These are phyloP conservation scores for Ceratitis capitata DNA, from an alignment of 1,140 invertebrate genomes.

Conservation along the genomic window DNA sequence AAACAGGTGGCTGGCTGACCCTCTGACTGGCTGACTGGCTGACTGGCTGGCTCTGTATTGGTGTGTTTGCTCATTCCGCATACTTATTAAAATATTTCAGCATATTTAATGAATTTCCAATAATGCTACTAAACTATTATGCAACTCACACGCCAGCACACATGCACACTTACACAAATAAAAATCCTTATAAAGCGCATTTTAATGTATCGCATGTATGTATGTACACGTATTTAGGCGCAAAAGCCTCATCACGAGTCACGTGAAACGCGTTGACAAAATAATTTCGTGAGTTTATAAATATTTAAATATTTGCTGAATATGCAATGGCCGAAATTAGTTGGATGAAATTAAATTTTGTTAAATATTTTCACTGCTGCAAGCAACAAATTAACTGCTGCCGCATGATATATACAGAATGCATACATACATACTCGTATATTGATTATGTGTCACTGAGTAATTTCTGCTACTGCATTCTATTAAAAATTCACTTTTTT, in stretches of 20 bases:
- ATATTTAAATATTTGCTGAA: slow-evolving; percentile 36
- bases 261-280: slow-evolving; percentile 21
- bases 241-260: neutral
- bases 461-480: neutral
- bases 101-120: slow-evolving; percentile 33
- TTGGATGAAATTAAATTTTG: slow-evolving; percentile 16
- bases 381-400: neutral
- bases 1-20: neutral
- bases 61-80: neutral
- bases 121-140: neutral
- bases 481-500: too few species aligned
- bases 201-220: too few species aligned
- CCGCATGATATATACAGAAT: neutral
- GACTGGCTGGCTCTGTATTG: too few species aligned
- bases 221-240: too few species aligned
- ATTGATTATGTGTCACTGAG: neutral
- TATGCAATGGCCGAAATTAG: slow-evolving; percentile 26
- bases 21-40: too few species aligned
- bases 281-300: slow-evolving; percentile 25
- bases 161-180: neutral
- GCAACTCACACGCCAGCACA: too few species aligned
- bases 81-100: slow-evolving; percentile 8
- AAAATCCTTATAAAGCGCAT: too few species aligned
- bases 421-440: neutral
- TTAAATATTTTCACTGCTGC: neutral